Evolutionary conservation across 2,888 invertebrate species (phyloP), one percentile per base, ranked within the genome.

Genomic region (Sphaeridia pumilis): DNA sequence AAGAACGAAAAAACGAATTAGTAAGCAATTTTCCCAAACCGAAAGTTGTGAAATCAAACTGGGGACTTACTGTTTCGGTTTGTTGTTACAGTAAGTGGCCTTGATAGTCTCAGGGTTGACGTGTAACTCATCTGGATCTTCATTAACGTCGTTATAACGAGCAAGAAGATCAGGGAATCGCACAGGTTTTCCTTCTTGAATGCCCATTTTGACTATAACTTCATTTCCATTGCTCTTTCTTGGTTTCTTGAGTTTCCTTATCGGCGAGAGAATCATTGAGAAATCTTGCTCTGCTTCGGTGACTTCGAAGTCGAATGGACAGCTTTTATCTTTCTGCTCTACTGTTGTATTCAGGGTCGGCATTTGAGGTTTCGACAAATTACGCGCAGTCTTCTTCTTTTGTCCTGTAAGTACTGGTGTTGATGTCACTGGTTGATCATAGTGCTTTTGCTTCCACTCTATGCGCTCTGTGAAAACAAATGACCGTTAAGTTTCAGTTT

Each of bases 371-470:
- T n/a, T n/a, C n/a, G n/a, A n/a, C n/a, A n/a, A n/a, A n/a, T n/a
- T n/a, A n/a, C n/a, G n/a, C n/a, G n/a, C n/a, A n/a, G n/a, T n/a
- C n/a, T n/a, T n/a, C n/a, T 17, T 38, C 12, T 14, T 38, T 38
- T 17, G 7, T 5, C 20, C 5, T 24, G 41, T 10, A 4, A 7
- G 44, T 14, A 54, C 56, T 21, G 61, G 61, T 2, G 61, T 61
- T 7, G 61, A 61, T 3, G 61, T 61, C 7, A 58, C 54, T 2
- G 59, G 59, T 47, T 58, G 54, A 17, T 35, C 34, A 35, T 48
- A 56, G 36, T 57, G 56, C 14, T 48, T 43, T 47, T 52, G 46
- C 36, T 58, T 59, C 61, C 61, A 58, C 2, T 58, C 42, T 26
- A 61, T 26, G 10, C 61, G 58, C 14, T 43, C 59, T 59, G 20